phyloP scores from a whole-genome alignment of 1,140 invertebrate genomes.

The Armadillidium nasatum region DNA sequence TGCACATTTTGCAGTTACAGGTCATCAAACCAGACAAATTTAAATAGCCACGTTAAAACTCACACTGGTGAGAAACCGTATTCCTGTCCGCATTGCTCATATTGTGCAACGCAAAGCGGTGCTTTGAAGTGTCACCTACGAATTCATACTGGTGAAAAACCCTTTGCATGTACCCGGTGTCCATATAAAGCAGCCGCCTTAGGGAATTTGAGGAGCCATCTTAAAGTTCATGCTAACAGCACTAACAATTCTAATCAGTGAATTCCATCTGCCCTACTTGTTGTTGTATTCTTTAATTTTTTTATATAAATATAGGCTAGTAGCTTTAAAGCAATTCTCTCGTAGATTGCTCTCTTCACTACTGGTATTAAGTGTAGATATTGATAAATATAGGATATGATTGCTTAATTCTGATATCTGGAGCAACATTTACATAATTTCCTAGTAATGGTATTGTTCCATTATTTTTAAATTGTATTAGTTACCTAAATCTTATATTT shows the following conservation, averaged over 20 bases:
- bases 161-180: constrained; percentile 37
- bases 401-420: constrained; percentile 13
- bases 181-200: constrained; percentile 35
- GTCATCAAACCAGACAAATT: constrained; percentile 14
- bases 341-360: neutral
- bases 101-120: neutral
- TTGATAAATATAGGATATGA: neutral
- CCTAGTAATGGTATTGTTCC: neutral
- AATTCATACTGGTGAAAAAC: constrained; percentile 43
- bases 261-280: constrained; percentile 3
- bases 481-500: neutral
- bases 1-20: constrained; percentile 26
- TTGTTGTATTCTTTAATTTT: constrained; percentile 2
- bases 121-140: constrained; percentile 36
- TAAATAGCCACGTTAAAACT: constrained; percentile 24
- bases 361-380: constrained; percentile 10
- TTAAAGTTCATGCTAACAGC: neutral
- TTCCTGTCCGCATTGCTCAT: constrained; percentile 24
- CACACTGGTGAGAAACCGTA: constrained; percentile 26
- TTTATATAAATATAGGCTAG: neutral
- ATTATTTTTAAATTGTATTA: neutral
- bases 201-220: neutral
- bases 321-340: constrained; percentile 9
- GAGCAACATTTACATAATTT: neutral
- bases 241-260: neutral